phyloP scores from a whole-genome alignment of 2,113 vertebrate species.

The Pyrgilauda ruficollis region DNA sequence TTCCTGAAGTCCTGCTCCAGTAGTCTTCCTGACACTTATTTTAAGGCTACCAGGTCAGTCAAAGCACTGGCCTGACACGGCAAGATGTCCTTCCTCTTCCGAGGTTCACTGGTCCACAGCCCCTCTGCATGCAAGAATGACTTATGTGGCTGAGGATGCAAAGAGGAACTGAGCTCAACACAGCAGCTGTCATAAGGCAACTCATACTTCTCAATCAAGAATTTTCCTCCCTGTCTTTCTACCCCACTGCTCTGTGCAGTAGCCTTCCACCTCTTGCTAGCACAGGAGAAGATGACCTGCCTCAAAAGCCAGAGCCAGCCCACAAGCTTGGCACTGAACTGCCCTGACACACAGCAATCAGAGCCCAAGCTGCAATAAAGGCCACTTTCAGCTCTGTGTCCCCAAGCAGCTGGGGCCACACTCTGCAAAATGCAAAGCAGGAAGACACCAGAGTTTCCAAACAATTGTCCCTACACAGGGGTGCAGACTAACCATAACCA shows the following conservation, averaged over 20 bases:
- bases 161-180: not conserved
- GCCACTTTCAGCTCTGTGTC: not conserved
- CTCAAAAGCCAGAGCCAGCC: not conserved
- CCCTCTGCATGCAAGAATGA: not conserved
- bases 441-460: not conserved
- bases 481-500: not conserved
- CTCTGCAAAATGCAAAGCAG: not conserved
- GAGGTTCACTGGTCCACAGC: not conserved
- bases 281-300: not conserved
- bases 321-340: not conserved
- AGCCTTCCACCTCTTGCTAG: fast-evolving
- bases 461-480: not conserved
- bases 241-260: not conserved
- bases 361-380: not conserved
- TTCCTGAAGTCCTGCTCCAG: not conserved
- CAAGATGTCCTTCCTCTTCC: not conserved
- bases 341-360: not conserved
- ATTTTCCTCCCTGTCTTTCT: not conserved
- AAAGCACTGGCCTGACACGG: not conserved
- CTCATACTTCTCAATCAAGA: not conserved
- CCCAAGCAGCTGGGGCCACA: not conserved
- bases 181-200: not conserved
- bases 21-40: not conserved
- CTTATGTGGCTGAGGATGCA: not conserved
- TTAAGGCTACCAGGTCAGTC: not conserved